A percentile compares a stretch with the other conserved stretches of the same genome.
Conservation (phyloP, 2,113 vertebrate species). For the Chaetodon trifascialis region DNA sequence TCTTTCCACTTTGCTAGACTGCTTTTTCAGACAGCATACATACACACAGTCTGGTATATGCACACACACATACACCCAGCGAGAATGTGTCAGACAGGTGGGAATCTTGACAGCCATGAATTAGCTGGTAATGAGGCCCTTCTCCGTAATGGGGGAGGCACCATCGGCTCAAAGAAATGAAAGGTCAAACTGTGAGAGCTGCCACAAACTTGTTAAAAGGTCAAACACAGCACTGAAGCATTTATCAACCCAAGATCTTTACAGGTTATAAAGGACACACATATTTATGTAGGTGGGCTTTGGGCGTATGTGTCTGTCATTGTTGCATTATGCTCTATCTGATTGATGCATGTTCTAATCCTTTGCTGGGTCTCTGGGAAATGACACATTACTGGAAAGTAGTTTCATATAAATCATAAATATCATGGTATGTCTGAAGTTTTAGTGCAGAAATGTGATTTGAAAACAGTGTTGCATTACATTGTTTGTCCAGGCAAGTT, state of each 20-base stretch:
- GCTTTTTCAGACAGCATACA: neutral
- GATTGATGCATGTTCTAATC: neutral
- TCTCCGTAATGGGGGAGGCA: slow-evolving; percentile 11
- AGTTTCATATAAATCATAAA: too few species aligned
- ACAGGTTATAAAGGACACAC: slow-evolving; percentile 5
- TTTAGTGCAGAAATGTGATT: neutral
- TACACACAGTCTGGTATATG: neutral
- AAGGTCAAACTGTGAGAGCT: slow-evolving; percentile 58
- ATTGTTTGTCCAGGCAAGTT: neutral
- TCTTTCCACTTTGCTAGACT: neutral
- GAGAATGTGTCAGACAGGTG: slow-evolving; percentile 5
- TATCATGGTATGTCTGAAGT: neutral
- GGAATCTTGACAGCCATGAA: slow-evolving; percentile 29
- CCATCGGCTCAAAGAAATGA: slow-evolving; percentile 18
- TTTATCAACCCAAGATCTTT: slow-evolving; percentile 17
- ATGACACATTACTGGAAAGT: too few species aligned
- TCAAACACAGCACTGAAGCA: slow-evolving; percentile 30
- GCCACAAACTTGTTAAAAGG: slow-evolving; percentile 61
- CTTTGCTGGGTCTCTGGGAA: too few species aligned
- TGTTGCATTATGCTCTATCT: neutral
- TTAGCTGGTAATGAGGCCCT: slow-evolving; percentile 52
- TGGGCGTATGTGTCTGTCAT: neutral
- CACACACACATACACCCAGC: neutral
- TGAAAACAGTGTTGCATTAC: neutral
- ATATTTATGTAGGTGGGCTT: slow-evolving; percentile 1